A percentile compares a stretch with the other conserved stretches of the same genome.
Evolutionary conservation across 2,797 vertebrate species (phyloP).

Genomic region (Pyrocephalus nanus): DNA sequence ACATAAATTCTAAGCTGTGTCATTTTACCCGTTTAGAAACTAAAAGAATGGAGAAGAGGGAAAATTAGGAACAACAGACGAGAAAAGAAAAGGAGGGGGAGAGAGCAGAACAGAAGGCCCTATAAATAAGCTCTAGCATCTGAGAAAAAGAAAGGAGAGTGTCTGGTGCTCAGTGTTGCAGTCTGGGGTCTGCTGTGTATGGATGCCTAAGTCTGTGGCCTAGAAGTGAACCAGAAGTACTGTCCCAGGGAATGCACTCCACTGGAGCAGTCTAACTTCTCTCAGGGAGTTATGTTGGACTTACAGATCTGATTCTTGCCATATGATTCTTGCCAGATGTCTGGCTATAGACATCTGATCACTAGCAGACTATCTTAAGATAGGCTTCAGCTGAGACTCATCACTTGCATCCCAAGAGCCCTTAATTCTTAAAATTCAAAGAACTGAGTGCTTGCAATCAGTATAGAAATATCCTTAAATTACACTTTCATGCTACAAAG

Average conservation of each 20-base stretch:
- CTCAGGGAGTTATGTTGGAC: not conserved
- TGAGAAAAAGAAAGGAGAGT: not conserved
- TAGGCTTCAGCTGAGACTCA: not conserved
- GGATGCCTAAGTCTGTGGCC: not conserved
- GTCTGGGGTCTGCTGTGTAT: not conserved
- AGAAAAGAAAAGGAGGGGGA: not conserved
- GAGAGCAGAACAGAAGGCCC: accelerated
- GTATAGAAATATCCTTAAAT: conserved; percentile 2
- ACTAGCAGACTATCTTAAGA: not conserved
- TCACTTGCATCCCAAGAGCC: not conserved
- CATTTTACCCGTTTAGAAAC: not conserved
- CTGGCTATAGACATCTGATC: not conserved
- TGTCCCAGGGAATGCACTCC: not conserved
- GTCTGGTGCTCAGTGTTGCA: not conserved
- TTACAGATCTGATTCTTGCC: not conserved
- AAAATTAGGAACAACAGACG: not conserved
- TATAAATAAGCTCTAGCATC: not conserved
- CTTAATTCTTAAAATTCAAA: conserved; percentile 23
- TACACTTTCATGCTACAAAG: not conserved
- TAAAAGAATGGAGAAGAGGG: not conserved
- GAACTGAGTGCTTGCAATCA: not conserved
- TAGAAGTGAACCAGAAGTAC: not conserved
- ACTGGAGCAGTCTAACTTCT: not conserved
- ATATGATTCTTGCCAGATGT: not conserved
- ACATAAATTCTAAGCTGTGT: not conserved